These are phyloP conservation scores for Schrankia costaestrigalis DNA, from an alignment of 2,888 invertebrate genomes.

Conservation along the genomic window DNA sequence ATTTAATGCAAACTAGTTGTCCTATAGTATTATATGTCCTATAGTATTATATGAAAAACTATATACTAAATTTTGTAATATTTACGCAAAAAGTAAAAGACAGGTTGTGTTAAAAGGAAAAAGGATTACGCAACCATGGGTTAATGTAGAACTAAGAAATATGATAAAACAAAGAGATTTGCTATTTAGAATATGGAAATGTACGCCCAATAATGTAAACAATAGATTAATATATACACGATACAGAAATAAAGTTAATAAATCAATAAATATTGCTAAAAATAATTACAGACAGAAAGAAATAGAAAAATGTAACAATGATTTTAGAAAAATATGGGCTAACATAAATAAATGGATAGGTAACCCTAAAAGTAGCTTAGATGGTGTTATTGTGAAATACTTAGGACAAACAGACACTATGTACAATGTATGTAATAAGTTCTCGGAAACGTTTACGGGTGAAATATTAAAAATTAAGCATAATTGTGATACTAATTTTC, in stretches of 20 bases:
- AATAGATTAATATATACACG: slow-evolving; percentile 6
- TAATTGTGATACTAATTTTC: slow-evolving; percentile 3
- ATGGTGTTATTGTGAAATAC: slow-evolving; percentile 1
- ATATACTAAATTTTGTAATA: neutral
- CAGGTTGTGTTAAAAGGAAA: neutral
- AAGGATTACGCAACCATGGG: slow-evolving; percentile 4
- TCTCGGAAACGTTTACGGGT: slow-evolving; percentile 1
- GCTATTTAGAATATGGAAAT: slow-evolving; percentile 6
- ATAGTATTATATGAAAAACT: slow-evolving; percentile 1
- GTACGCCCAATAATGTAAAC: slow-evolving; percentile 6
- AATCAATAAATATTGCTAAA: slow-evolving; percentile 5
- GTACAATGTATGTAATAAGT: slow-evolving; percentile 2
- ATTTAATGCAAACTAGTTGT: too few species aligned
- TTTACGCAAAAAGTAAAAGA: neutral
- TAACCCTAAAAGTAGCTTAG: neutral
- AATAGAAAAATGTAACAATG: slow-evolving; percentile 6
- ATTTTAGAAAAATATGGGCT: slow-evolving; percentile 5
- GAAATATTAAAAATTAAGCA: slow-evolving; percentile 4
- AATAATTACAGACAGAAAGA: slow-evolving; percentile 5
- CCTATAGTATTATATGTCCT: neutral
- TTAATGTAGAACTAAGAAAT: slow-evolving; percentile 1
- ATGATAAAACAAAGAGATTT: slow-evolving; percentile 2
- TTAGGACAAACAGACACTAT: slow-evolving; percentile 2
- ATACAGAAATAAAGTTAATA: slow-evolving; percentile 1
- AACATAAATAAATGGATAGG: neutral